Evolutionary conservation across 2,888 invertebrate genomes (phyloP).

Genomic region (Lamellibrachia columna): DNA sequence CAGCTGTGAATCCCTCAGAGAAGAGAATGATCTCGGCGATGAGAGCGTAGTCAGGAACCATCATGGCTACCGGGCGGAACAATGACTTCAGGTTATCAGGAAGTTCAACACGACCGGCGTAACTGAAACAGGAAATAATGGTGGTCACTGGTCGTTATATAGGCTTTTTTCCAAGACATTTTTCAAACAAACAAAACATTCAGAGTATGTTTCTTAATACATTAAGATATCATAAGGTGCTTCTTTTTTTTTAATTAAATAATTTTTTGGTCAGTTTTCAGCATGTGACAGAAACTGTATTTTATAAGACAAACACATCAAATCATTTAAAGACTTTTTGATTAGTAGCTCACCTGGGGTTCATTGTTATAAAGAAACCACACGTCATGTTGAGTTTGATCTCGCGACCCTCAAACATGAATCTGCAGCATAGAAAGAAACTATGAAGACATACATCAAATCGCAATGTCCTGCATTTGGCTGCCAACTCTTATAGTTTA

Average conservation of each 20-base stretch:
- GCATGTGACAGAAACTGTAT: no score
- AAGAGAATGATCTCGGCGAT: constrained; percentile 66
- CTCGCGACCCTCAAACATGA: constrained; percentile 65
- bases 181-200: no score
- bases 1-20: constrained; percentile 64
- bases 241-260: no score
- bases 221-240: no score
- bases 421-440: constrained; percentile 42
- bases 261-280: no score
- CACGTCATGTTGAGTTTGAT: constrained; percentile 63
- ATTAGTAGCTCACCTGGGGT: constrained; percentile 56
- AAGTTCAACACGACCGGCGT: constrained; percentile 65
- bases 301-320: no score
- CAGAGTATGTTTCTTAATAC: no score
- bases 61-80: constrained; percentile 66
- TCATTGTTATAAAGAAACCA: constrained; percentile 66
- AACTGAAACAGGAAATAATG: constrained; percentile 45
- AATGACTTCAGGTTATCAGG: constrained; percentile 66
- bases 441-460: neutral
- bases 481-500: no score
- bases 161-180: no score
- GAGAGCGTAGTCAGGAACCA: constrained; percentile 65
- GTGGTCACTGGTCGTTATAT: neutral
- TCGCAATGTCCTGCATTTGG: no score
- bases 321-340: no score